phyloP scores from a whole-genome alignment of 2,113 vertebrate genomes.

The Pteropus alecto region DNA sequence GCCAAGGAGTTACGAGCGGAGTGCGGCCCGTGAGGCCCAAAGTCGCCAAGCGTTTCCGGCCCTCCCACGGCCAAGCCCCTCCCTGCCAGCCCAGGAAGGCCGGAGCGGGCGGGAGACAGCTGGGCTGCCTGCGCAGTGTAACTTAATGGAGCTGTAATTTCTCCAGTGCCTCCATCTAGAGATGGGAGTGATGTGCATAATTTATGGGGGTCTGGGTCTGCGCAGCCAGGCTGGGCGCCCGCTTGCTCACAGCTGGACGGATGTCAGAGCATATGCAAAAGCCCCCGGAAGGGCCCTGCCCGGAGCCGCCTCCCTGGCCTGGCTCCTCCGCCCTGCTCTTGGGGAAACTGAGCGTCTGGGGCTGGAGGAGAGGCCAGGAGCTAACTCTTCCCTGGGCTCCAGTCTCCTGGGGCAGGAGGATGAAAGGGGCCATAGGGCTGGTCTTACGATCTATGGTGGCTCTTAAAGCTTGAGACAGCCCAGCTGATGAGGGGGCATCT shows the following conservation, averaged over 20 bases:
- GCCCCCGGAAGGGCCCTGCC: background rate
- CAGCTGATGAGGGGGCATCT: background rate
- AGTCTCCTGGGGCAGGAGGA: background rate
- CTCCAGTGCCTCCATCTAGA: constrained; percentile 76
- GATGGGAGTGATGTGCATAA: constrained; percentile 83
- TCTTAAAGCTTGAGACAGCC: background rate
- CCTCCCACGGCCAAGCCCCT: background rate
- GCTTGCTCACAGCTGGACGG: background rate
- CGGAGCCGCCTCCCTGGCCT: background rate
- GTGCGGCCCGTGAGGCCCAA: background rate
- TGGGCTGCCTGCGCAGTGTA: constrained; percentile 75
- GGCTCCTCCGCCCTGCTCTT: background rate
- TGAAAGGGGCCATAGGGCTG: accelerated
- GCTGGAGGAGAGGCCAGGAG: background rate
- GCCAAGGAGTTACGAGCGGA: background rate
- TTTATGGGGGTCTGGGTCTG: constrained; percentile 82
- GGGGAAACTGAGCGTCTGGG: background rate
- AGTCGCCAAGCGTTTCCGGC: background rate
- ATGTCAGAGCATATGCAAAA: background rate
- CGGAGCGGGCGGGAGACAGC: constrained; percentile 44
- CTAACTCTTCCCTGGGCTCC: background rate
- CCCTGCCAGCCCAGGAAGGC: constrained; percentile 30
- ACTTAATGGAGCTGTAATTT: constrained; percentile 75
- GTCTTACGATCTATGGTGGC: too few species aligned
- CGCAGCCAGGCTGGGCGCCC: constrained; percentile 76